phyloP scores from a whole-genome alignment of 2,888 invertebrate species.

The Drosophila conformis region DNA sequence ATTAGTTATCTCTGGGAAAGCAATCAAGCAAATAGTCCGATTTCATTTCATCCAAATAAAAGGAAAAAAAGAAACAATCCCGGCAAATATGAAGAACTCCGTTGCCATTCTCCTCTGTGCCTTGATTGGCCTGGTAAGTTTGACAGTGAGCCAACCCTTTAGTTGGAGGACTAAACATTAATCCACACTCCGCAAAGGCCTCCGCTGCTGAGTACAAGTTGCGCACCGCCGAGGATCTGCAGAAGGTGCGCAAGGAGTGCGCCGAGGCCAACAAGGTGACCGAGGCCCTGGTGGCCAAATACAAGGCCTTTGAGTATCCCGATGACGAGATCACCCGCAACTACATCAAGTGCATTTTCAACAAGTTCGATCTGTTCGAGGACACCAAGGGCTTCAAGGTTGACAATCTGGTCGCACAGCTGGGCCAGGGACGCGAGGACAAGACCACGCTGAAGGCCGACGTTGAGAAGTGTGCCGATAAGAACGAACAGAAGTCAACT shows the following conservation, averaged over 20 bases:
- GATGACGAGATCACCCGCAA: constrained; percentile 84
- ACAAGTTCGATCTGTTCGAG: constrained; percentile 84
- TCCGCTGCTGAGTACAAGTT: constrained; percentile 82
- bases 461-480: constrained; percentile 83
- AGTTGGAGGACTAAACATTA: neutral
- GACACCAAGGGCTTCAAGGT: constrained; percentile 83
- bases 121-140: constrained; percentile 82
- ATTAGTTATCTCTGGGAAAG: constrained; percentile 62
- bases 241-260: constrained; percentile 83
- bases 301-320: constrained; percentile 84
- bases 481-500: constrained; percentile 82
- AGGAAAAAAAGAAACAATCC: constrained; percentile 18
- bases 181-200: constrained; percentile 54
- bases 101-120: constrained; percentile 81
- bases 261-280: constrained; percentile 81
- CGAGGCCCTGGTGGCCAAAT: constrained; percentile 82
- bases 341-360: constrained; percentile 84
- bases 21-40: constrained; percentile 32
- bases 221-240: constrained; percentile 83
- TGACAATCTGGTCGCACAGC: constrained; percentile 83
- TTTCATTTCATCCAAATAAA: constrained; percentile 15
- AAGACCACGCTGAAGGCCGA: constrained; percentile 82
- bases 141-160: constrained; percentile 42
- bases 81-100: constrained; percentile 81
- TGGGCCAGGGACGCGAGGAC: constrained; percentile 82